These are phyloP conservation scores for Paradoxurus hermaphroditus DNA, from an alignment of 2,113 vertebrate species.

Conservation along the genomic window DNA sequence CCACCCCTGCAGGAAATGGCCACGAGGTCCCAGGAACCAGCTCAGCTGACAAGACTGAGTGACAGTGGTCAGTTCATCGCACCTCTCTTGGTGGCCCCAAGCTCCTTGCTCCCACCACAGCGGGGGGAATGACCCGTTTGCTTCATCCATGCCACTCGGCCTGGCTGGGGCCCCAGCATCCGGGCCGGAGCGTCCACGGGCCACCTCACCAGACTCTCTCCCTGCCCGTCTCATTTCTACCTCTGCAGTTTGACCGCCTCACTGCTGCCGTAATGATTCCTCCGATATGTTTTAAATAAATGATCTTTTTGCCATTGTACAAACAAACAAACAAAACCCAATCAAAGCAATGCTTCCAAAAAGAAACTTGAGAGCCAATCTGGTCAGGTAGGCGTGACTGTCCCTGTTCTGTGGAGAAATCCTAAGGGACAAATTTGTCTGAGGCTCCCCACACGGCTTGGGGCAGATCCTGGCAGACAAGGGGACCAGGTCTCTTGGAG, in stretches of 20 bases:
- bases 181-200: neutral
- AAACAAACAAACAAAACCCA: neutral
- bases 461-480: neutral
- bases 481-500: neutral
- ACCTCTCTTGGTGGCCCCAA: neutral
- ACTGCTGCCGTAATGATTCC: neutral
- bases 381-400: neutral
- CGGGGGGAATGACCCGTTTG: rapidly evolving
- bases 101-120: neutral
- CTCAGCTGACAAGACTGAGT: neutral
- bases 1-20: neutral
- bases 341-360: neutral
- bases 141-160: neutral
- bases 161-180: rapidly evolving
- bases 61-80: neutral
- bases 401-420: neutral
- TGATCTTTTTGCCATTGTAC: neutral
- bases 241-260: neutral
- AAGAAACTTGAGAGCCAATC: neutral
- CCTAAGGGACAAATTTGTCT: neutral
- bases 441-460: rapidly evolving
- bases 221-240: neutral
- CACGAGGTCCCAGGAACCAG: neutral
- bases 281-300: conserved; percentile 8
- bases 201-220: neutral